A percentile compares a stretch with the other conserved stretches of the same genome.
These are phyloP conservation scores for Amiota communis DNA, from an alignment of 2,888 invertebrate genomes.

Conservation along the genomic window DNA sequence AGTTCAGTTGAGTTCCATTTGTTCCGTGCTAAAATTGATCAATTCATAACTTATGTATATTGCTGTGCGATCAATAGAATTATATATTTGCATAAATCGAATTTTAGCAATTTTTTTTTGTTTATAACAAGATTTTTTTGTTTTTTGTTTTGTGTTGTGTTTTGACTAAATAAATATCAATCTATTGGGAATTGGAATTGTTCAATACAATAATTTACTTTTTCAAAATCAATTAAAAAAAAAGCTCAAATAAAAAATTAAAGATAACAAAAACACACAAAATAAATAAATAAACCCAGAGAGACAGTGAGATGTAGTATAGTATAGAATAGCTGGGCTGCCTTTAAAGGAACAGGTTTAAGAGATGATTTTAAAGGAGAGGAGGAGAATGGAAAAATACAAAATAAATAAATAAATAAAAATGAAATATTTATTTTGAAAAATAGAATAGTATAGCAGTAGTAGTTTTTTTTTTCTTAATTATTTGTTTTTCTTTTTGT, in stretches of 20 bases:
- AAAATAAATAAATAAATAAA: constrained; percentile 14
- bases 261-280: constrained; percentile 2
- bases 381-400: background rate
- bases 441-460: background rate
- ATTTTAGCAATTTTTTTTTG: background rate
- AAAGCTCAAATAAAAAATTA: background rate
- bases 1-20: background rate
- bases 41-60: background rate
- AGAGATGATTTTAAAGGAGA: too few species aligned
- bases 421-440: background rate
- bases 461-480: background rate
- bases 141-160: background rate
- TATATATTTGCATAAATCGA: constrained; percentile 17
- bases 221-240: constrained; percentile 13
- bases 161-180: background rate
- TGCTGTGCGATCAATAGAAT: background rate
- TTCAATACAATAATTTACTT: constrained; percentile 5
- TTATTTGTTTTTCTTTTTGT: background rate
- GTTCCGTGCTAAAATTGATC: constrained; percentile 12
- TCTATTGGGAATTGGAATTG: background rate
- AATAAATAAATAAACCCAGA: background rate
- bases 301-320: background rate
- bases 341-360: too few species aligned
- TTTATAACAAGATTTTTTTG: background rate
- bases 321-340: background rate